phyloP scores from a whole-genome alignment of 2,113 vertebrate genomes.

The Carassius gibelio region DNA sequence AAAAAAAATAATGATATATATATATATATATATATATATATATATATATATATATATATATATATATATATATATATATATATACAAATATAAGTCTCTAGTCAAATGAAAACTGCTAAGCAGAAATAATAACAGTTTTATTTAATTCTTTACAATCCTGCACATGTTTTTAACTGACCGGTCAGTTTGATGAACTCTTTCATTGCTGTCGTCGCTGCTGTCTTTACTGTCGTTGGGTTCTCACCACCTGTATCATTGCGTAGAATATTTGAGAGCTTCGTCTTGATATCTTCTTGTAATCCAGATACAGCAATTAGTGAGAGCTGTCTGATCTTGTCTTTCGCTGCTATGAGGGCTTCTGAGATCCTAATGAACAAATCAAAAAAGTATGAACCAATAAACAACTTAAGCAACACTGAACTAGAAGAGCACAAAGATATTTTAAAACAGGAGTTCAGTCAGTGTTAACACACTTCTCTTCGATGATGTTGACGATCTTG shows the following conservation, averaged over 20 bases:
- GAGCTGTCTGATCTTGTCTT: fast-evolving
- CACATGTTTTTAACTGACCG: background rate
- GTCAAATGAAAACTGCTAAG: too few species aligned
- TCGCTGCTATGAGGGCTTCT: background rate
- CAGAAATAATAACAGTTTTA: background rate
- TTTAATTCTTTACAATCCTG: background rate
- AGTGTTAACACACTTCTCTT: background rate
- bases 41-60: too few species aligned
- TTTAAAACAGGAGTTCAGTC: background rate
- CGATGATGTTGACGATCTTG: background rate
- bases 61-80: too few species aligned
- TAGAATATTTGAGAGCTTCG: too few species aligned
- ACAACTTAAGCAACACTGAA: background rate
- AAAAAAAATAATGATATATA: too few species aligned
- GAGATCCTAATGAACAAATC: background rate
- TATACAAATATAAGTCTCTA: too few species aligned
- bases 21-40: too few species aligned
- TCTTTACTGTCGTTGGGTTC: fast-evolving
- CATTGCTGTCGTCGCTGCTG: background rate
- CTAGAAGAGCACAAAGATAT: background rate
- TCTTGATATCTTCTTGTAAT: too few species aligned
- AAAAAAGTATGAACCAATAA: background rate
- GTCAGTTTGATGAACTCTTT: background rate
- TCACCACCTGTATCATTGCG: too few species aligned
- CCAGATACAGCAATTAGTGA: fast-evolving